A percentile compares a stretch with the other conserved stretches of the same genome.
phyloP scores from a whole-genome alignment of 2,113 vertebrate species.

The Naja naja region DNA sequence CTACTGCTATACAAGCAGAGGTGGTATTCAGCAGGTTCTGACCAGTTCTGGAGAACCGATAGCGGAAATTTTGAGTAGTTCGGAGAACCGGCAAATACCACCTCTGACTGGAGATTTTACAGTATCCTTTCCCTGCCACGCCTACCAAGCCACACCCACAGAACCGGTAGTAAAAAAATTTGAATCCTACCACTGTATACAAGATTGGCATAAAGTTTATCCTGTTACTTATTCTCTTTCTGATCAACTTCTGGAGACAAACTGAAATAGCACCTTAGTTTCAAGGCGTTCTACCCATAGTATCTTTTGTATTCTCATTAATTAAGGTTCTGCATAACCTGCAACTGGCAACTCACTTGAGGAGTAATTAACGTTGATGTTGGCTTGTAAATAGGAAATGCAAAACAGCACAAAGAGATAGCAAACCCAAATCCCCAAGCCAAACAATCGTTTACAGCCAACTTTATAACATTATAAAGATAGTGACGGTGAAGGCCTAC shows the following conservation, averaged over 20 bases:
- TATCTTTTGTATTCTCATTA: constrained; percentile 26
- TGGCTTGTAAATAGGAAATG: constrained; percentile 14
- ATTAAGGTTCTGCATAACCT: constrained; percentile 23
- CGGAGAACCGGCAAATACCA: no score
- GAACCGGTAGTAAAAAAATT: no score
- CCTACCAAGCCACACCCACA: no score
- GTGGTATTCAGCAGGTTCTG: no score
- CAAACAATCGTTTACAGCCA: background rate
- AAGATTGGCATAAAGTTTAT: background rate
- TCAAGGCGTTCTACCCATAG: background rate
- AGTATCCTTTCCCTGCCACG: no score
- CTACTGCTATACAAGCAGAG: background rate
- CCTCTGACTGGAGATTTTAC: no score
- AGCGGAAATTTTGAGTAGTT: no score
- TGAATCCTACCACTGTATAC: no score
- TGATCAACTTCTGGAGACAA: background rate
- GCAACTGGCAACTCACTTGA: constrained; percentile 17
- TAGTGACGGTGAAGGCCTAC: background rate
- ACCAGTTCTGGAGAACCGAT: no score
- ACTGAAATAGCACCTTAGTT: background rate
- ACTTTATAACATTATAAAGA: background rate
- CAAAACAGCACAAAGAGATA: background rate
- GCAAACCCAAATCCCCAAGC: background rate
- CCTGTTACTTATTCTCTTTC: background rate
- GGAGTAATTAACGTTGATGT: constrained; percentile 27